Base-by-base conservation (phyloP, 2,797 vertebrate genomes). In the Holocentrus rufus region DNA sequence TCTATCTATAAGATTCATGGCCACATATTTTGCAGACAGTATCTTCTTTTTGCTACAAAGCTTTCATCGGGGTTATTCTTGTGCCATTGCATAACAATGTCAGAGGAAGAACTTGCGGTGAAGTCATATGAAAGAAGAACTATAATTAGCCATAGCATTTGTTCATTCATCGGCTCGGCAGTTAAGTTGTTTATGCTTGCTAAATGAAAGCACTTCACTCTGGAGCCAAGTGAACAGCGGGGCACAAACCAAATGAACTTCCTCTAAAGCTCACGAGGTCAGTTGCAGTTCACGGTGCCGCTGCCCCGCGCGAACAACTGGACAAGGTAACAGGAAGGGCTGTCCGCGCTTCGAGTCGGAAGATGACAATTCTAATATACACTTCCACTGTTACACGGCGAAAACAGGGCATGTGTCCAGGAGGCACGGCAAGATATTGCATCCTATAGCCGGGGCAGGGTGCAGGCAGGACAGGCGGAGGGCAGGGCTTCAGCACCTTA, bases 111-210 rank as follows among this genome's bases (percentile, higher is more conserved):
- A 79, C 39, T 59, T 77, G 63, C 34, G 73, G 62, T 83, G 72
- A 83, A 89, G 79, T 88, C 81, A 73, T 77, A 83, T 87, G 73
- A 89, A 85, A 84, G 72, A 82, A 23, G 61, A 42, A 70, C 80
- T 86, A 86, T 84, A 83, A 89, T 90, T 83, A 90, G 83, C 76
- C 59, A 54, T 65, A 69, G 62, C 68, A 78, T 77, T 69, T 72
- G 60, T 78, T 73, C 69, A 78, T 78, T 86, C 80, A 80, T 55
- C 42, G 66, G 53, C 53, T 55, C 57, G 31, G 56, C 49, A 76
- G 69, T 65, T 2, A 62, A 76, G 46, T 57, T 88, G 69, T 83
- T 84, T 82, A 63, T 80, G 57, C 47, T 77, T 59, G 74, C 69
- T 65, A 65, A 66, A 58, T 74, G 52, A 80, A 84, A 84, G 54